Percentiles rank a stretch among this genome's conserved stretches.
phyloP scores from a whole-genome alignment of 2,797 vertebrate species.

The Centropyge bicolor region DNA sequence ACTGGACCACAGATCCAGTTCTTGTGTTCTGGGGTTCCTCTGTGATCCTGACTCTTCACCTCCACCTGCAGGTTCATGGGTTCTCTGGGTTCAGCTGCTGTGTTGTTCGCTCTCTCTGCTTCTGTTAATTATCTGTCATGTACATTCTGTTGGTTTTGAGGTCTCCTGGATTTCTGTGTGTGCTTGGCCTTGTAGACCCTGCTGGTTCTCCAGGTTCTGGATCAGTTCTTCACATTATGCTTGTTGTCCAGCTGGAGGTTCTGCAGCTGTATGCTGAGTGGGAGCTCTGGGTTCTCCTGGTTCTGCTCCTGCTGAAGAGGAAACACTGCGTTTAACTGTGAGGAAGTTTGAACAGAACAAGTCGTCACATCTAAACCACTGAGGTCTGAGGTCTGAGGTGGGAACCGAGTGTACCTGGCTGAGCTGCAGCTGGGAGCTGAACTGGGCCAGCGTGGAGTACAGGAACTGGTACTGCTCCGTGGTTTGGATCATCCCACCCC shows the following conservation, averaged over 20 bases:
- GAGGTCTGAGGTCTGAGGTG: no score
- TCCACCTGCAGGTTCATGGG: background rate
- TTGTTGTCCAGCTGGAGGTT: slow-evolving; percentile 58
- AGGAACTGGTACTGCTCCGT: slow-evolving; percentile 93
- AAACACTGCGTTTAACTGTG: background rate
- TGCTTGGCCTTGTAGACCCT: background rate
- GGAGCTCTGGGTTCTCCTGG: slow-evolving; percentile 56
- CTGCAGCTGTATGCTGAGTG: slow-evolving; percentile 56
- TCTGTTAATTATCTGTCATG: background rate
- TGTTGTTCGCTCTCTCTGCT: background rate
- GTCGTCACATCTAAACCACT: background rate
- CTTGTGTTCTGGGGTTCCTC: background rate
- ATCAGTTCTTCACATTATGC: slow-evolving; percentile 39
- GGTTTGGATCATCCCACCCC: slow-evolving; percentile 95
- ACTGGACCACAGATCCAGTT: background rate
- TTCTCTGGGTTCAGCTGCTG: slow-evolving; percentile 19
- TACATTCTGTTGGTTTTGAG: background rate
- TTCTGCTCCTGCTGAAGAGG: slow-evolving; percentile 50
- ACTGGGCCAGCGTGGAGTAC: slow-evolving; percentile 89
- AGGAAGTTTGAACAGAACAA: background rate
- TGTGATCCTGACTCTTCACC: background rate
- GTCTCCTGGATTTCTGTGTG: slow-evolving; percentile 4
- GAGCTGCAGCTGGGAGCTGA: slow-evolving; percentile 83
- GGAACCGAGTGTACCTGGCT: no score
- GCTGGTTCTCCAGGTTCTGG: slow-evolving; percentile 26